Evolutionary conservation across 2,113 vertebrate genomes (phyloP).

Genomic region (Grallaria varia): DNA sequence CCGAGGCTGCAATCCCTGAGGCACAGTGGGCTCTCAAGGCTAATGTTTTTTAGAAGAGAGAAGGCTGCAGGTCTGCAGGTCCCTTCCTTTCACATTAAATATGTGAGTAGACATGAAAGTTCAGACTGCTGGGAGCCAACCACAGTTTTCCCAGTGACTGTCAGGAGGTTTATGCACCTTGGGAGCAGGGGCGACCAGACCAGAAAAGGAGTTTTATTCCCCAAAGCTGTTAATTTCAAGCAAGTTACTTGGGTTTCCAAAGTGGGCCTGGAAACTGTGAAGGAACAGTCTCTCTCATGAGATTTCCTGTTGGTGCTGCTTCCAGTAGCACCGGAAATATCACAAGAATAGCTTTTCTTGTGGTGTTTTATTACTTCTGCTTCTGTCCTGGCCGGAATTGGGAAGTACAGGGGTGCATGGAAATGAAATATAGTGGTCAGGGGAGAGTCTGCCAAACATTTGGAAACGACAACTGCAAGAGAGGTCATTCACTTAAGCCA

Average conservation of each 20-base stretch:
- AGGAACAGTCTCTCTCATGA: slow-evolving; percentile 35
- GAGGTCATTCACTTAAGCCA: neutral
- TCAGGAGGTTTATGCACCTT: rapidly evolving
- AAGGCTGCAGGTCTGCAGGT: neutral
- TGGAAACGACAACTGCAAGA: neutral
- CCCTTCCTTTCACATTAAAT: neutral
- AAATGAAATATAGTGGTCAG: slow-evolving; percentile 56
- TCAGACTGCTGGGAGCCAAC: neutral
- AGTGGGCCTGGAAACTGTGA: slow-evolving; percentile 3
- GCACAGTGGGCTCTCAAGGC: rapidly evolving
- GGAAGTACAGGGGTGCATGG: slow-evolving; percentile 40
- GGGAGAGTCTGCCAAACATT: slow-evolving; percentile 31
- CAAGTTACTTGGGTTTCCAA: neutral
- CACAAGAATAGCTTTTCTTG: slow-evolving; percentile 64
- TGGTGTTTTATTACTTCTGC: slow-evolving; percentile 68
- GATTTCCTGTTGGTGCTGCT: slow-evolving; percentile 62
- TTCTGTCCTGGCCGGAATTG: slow-evolving; percentile 46
- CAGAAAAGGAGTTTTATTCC: neutral
- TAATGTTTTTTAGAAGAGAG: neutral
- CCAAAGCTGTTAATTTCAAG: neutral
- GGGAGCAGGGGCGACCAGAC: neutral
- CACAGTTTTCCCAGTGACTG: neutral
- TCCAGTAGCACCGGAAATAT: slow-evolving; percentile 60
- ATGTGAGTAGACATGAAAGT: neutral
- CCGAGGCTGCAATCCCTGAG: neutral